Base-by-base conservation (phyloP, 2,797 vertebrate species). In the Xiphorhynchus erythropygius region DNA sequence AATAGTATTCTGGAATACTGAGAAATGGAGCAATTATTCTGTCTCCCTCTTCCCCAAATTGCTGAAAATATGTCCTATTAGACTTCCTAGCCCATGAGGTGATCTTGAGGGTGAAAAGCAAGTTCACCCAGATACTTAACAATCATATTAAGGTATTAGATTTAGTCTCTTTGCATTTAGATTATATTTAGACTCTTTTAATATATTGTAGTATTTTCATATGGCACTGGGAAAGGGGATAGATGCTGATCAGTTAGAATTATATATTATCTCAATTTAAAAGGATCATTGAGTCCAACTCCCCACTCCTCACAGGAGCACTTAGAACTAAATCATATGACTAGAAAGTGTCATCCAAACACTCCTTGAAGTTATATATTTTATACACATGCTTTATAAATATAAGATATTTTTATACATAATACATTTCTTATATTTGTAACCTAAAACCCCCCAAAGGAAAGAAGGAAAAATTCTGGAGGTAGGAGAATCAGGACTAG, bases 1-100 rank as follows among this genome's bases (percentile, higher is more conserved):
- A 42, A 50, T 0, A 19, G 1, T 22, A 28, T 14, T 77, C 30
- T 68, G 52, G 25, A 81, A 30, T 59, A 59, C 7, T 23, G 17
- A 33, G 13, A 41, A 88, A 70, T 0, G 1, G 9, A 60, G 7
- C 8, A 62, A 39, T 70, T 37, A 7, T 64, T 69, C 23, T 47
- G 13, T 47, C 23, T 53, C 5, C 13, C 13, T 1, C 14, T 35
- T 39, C 3, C 3, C 7, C 2, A 71, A 23, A 8, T 13, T n/a
- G 22, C 33, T 70, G 23, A 60, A 82, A 64, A 49, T 30, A 12
- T 17, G 5, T 41, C 55, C 11, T 32, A 3, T 33, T 28, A 44
- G 10, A 35, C 4, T 55, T 79, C 21, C 14, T 23, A 76, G 7
- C 2, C 37, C 52, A 10, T 9, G 6, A 70, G 5, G 19, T 23